Percentiles rank a stretch among this genome's conserved stretches.
Conservation (phyloP, 2,888 invertebrate genomes). For the Pseudolycoriella hygida region DNA sequence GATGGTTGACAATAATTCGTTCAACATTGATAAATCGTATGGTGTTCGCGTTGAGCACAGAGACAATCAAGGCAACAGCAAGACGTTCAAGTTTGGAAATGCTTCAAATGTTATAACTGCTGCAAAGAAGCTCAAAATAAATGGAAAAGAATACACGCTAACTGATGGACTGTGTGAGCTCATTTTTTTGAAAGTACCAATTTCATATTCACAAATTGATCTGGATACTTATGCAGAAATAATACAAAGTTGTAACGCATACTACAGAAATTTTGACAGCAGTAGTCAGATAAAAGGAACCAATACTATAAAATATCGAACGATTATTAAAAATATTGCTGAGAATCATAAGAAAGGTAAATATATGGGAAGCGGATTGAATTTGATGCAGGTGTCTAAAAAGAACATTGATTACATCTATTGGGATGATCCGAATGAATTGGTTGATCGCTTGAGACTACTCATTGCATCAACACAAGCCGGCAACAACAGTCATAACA, state of each 20-base stretch:
- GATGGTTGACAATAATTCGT: not conserved
- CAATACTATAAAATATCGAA: not conserved
- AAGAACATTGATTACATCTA: conserved; percentile 12
- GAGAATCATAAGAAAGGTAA: not conserved
- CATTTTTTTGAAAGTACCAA: not conserved
- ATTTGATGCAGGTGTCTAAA: not conserved
- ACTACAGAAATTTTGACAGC: not conserved
- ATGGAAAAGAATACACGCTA: too few relatives aligned
- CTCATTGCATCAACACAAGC: conserved; percentile 16
- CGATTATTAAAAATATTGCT: not conserved
- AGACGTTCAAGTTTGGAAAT: too few relatives aligned
- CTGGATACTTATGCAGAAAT: not conserved
- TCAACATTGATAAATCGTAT: not conserved
- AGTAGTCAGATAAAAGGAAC: not conserved
- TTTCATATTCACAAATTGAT: not conserved
- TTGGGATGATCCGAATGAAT: conserved; percentile 18
- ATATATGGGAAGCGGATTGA: not conserved
- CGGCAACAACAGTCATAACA: conserved; percentile 15
- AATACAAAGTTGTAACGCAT: not conserved
- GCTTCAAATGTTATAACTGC: too few relatives aligned
- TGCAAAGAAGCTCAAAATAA: too few relatives aligned
- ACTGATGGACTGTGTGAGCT: too few relatives aligned
- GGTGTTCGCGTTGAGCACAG: too few relatives aligned
- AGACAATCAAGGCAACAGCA: too few relatives aligned
- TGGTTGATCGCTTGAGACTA: conserved; percentile 17